Evolutionary conservation across 2,888 invertebrate species (phyloP).

Genomic region (Caenorhabditis panamensis): DNA sequence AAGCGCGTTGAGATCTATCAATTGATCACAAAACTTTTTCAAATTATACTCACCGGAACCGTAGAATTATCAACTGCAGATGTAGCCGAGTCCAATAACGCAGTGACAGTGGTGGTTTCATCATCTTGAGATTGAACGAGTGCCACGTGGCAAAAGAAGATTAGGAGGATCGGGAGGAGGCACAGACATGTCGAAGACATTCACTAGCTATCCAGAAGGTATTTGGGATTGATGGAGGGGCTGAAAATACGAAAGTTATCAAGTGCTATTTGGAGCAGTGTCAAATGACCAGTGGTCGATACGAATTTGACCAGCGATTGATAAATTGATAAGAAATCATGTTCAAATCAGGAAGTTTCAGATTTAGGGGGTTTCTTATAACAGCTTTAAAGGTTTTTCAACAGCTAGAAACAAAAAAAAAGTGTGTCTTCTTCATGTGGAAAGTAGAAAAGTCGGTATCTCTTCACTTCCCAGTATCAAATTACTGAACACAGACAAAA

Average conservation of each 20-base stretch:
- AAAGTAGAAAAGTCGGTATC: too few species aligned
- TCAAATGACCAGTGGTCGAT: too few species aligned
- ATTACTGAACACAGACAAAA: constrained; percentile 32
- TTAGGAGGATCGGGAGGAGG: not conserved
- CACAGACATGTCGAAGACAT: constrained; percentile 38
- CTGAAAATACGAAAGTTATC: constrained; percentile 21
- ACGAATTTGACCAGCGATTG: too few species aligned
- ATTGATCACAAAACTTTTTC: not conserved
- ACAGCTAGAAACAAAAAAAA: too few species aligned
- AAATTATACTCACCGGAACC: constrained; percentile 9
- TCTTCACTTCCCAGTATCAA: too few species aligned
- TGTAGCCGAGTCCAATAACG: constrained; percentile 26
- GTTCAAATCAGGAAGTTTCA: too few species aligned
- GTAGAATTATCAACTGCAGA: constrained; percentile 22
- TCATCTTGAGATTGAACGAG: constrained; percentile 46
- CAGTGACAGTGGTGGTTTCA: constrained; percentile 33
- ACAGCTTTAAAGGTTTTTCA: too few species aligned
- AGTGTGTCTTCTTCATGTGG: too few species aligned
- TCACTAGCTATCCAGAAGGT: constrained; percentile 38
- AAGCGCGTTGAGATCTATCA: not conserved
- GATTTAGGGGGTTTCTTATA: too few species aligned
- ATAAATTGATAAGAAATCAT: too few species aligned
- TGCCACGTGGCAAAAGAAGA: constrained; percentile 20
- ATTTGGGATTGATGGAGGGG: not conserved
- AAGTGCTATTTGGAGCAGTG: too few species aligned